Conservation (phyloP, 2,888 invertebrate genomes). For the Spodoptera littoralis region DNA sequence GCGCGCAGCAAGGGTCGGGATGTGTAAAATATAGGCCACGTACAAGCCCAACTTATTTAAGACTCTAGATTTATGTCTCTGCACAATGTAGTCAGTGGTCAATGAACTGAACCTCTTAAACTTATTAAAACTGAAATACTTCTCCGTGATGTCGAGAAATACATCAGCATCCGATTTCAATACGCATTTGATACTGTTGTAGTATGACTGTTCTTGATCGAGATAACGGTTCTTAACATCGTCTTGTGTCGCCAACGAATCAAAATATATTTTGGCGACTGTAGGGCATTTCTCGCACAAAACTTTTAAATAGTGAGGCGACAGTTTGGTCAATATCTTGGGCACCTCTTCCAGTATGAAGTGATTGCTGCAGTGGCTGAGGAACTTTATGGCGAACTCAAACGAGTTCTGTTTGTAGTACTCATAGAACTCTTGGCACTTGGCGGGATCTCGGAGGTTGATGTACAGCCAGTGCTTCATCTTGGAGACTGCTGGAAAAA, state of each 20-base stretch:
- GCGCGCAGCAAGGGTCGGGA: conserved; percentile 61
- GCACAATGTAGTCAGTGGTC: conserved; percentile 67
- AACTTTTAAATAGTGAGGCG: conserved; percentile 66
- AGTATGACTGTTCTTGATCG: conserved; percentile 53
- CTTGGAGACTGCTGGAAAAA: conserved; percentile 64
- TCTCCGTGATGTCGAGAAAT: conserved; percentile 70
- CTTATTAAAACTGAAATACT: conserved; percentile 56
- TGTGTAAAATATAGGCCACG: conserved; percentile 62
- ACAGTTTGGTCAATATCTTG: conserved; percentile 65
- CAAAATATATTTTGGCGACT: conserved; percentile 68
- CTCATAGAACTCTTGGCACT: conserved; percentile 71
- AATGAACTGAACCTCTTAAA: conserved; percentile 55
- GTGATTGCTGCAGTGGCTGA: conserved; percentile 64
- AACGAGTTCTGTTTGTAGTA: conserved; percentile 64
- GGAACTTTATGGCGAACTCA: conserved; percentile 65
- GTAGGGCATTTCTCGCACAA: conserved; percentile 67
- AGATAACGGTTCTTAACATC: conserved; percentile 56
- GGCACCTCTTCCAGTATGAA: conserved; percentile 63
- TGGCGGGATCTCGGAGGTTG: conserved; percentile 53
- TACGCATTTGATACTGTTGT: conserved; percentile 62
- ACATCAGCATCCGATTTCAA: conserved; percentile 66
- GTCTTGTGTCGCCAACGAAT: conserved; percentile 57
- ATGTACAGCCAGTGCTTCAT: conserved; percentile 71
- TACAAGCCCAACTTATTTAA: conserved; percentile 69
- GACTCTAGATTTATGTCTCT: conserved; percentile 63